A percentile compares a stretch with the other conserved stretches of the same genome.
These are phyloP conservation scores for Silurus lanzhouensis DNA, from an alignment of 2,797 vertebrate genomes.

Conservation along the genomic window DNA sequence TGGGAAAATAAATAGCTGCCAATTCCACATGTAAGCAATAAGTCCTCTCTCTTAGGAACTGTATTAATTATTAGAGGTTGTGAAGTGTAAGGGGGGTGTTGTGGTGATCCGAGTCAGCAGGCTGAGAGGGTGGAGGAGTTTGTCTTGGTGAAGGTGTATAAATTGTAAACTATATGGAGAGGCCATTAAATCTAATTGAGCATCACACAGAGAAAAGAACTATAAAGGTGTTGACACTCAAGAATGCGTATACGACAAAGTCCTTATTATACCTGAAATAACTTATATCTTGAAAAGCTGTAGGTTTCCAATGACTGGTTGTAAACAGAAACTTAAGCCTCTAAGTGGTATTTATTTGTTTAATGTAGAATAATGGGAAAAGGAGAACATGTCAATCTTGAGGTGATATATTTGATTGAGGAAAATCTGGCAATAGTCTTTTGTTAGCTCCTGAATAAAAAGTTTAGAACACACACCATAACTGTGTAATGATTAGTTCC, in stretches of 20 bases:
- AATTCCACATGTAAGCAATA: slow-evolving; percentile 43
- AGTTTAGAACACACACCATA: neutral
- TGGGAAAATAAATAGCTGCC: slow-evolving; percentile 8
- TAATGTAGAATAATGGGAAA: neutral
- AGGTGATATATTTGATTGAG: neutral
- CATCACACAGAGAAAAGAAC: slow-evolving; percentile 48
- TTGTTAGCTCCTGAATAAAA: neutral
- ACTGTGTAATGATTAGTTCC: neutral
- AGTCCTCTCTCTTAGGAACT: slow-evolving; percentile 31
- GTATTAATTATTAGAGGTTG: slow-evolving; percentile 45
- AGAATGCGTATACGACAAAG: slow-evolving; percentile 47
- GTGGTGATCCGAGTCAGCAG: neutral
- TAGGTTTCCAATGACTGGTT: neutral
- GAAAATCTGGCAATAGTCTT: neutral
- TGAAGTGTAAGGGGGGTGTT: slow-evolving; percentile 41
- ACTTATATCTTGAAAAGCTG: slow-evolving; percentile 44
- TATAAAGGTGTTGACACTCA: slow-evolving; percentile 47
- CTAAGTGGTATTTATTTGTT: neutral
- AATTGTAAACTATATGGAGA: slow-evolving; percentile 54
- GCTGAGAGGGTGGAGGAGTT: slow-evolving; percentile 26
- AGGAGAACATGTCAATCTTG: neutral
- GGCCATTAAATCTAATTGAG: slow-evolving; percentile 51
- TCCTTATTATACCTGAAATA: slow-evolving; percentile 51
- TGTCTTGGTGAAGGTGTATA: slow-evolving; percentile 41
- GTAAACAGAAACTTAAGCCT: neutral